Conservation (phyloP, 2,113 vertebrate species). For the Pelodiscus sinensis region DNA sequence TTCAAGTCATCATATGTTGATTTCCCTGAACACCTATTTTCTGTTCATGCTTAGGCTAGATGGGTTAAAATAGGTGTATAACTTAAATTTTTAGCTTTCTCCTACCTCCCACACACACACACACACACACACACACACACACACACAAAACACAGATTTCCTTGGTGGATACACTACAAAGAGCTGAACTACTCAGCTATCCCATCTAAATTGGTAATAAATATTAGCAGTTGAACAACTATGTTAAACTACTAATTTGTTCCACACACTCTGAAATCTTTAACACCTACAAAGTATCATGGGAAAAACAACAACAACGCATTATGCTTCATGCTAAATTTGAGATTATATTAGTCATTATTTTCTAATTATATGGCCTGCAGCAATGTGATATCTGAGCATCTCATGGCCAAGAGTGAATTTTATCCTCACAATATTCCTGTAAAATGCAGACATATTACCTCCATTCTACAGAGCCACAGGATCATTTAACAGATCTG, state of each 20-base stretch:
- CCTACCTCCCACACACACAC: background rate
- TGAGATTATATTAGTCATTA: background rate
- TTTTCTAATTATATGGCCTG: background rate
- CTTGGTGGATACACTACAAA: background rate
- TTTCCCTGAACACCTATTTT: background rate
- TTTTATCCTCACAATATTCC: background rate
- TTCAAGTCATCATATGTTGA: background rate
- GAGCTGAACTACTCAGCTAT: background rate
- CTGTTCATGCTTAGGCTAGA: background rate
- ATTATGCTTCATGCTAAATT: background rate
- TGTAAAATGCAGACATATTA: background rate
- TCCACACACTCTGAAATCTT: background rate
- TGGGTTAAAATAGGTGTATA: background rate
- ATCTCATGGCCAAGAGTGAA: background rate
- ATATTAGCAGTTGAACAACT: background rate
- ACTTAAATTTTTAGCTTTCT: background rate
- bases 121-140: background rate
- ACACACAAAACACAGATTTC: background rate
- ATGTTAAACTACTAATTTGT: background rate
- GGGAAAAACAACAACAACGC: background rate
- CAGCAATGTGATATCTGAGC: background rate
- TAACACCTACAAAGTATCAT: background rate
- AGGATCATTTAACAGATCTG: background rate
- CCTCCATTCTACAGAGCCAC: background rate
- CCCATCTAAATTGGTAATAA: background rate